Evolutionary conservation across 2,888 invertebrate genomes (phyloP).

Genomic region (Dorcus parallelipipedus): DNA sequence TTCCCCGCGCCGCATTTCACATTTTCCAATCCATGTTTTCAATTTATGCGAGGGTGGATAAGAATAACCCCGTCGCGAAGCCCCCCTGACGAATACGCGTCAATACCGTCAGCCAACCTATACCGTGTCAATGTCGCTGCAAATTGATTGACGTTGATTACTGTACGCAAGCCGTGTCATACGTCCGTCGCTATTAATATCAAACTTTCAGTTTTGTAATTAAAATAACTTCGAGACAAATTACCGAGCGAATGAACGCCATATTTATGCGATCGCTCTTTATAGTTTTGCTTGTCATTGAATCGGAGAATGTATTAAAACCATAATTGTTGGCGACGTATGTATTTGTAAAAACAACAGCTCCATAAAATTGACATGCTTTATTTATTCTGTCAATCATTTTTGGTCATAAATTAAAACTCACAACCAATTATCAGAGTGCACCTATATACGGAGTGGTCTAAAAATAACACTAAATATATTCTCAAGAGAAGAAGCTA

Average conservation of each 20-base stretch:
- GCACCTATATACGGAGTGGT: too few relatives aligned
- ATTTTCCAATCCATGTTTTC: neutral
- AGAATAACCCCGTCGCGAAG: neutral
- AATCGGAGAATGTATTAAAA: neutral
- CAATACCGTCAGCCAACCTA: neutral
- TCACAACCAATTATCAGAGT: too few relatives aligned
- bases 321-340: neutral
- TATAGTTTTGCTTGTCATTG: neutral
- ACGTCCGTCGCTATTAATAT: slow-evolving; percentile 26
- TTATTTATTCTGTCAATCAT: too few relatives aligned
- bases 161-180: slow-evolving; percentile 12
- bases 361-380: too few relatives aligned
- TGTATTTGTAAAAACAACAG: neutral
- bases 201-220: slow-evolving; percentile 21
- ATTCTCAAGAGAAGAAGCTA: too few relatives aligned
- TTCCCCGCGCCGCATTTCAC: neutral
- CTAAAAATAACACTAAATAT: too few relatives aligned
- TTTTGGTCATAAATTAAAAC: too few relatives aligned
- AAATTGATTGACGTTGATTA: slow-evolving; percentile 29
- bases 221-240: slow-evolving; percentile 26
- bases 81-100: neutral
- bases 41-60: neutral
- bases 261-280: neutral
- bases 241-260: slow-evolving; percentile 6
- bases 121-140: slow-evolving; percentile 20